Base-by-base conservation (phyloP, 2,113 vertebrate genomes). In the Etheostoma spectabile region DNA sequence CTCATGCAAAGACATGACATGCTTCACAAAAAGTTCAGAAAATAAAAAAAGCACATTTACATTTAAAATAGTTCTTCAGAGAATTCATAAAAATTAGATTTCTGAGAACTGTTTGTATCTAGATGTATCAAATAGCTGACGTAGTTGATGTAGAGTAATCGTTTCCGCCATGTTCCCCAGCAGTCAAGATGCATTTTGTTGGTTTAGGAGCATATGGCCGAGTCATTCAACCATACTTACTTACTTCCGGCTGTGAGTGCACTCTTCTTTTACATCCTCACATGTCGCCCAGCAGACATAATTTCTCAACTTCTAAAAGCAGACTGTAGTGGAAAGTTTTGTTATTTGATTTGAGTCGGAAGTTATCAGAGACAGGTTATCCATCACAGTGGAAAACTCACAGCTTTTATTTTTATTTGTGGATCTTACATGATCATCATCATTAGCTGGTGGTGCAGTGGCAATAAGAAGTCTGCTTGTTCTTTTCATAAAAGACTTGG, bases 171-270 rank as follows among this genome's bases (percentile, higher is more conserved):
- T 55, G n/a, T 77, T 78, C 24, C 51, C 56, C 62, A 21, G 69
- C 48, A 79, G 65, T 38, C 13, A 13, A 57, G 76, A 85, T 74
- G 59, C 45, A 66, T 57, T 61, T 38, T 19, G 53, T 38, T 60
- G n/a, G 19, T 53, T 30, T 7, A 45, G 57, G 30, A 84, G 84
- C 89, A 91, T 86, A 87, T 89, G 92, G 88, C 63, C 30, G 49
- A 86, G 21, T 69, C 71, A 77, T 65, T 83, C 74, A 80, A 73
- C 70, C 73, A 18, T 49, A 16, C 33, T 64, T 18, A 1, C 16
- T 76, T 56, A 69, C 74, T 71, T 72, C 69, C 67, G 74, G 79
- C 77, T 76, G 74, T 48, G 80, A 52, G 45, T 30, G 57, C 59
- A 48, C 33, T 38, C 56, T 52, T 52, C 35, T 15, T 27, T 30